These are phyloP conservation scores for Barbus barbus DNA, from an alignment of 2,113 vertebrate genomes.

Conservation along the genomic window DNA sequence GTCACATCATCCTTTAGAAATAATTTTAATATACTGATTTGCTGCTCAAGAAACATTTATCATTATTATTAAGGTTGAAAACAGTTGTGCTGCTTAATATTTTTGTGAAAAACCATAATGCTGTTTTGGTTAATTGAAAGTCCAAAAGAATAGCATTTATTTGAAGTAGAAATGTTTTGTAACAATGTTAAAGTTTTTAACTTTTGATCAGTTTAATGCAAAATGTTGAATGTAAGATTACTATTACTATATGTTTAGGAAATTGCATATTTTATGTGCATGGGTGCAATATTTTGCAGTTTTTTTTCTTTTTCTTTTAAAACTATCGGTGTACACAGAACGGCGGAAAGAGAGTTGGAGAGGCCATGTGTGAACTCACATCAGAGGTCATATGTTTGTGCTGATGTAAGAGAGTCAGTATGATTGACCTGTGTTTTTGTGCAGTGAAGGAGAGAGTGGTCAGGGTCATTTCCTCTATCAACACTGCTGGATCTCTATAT, in stretches of 20 bases:
- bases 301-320: background rate
- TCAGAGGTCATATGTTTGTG: background rate
- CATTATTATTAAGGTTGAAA: background rate
- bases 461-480: constrained; percentile 68
- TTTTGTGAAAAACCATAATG: too few relatives aligned
- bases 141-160: background rate
- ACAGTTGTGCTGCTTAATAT: too few relatives aligned
- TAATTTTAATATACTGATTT: too few relatives aligned
- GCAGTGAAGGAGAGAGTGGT: constrained; percentile 53
- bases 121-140: background rate
- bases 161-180: background rate
- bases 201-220: background rate
- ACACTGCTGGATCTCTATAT: constrained; percentile 49
- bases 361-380: background rate
- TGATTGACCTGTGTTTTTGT: constrained; percentile 57
- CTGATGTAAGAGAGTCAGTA: constrained; percentile 55
- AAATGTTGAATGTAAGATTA: too few relatives aligned
- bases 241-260: too few relatives aligned
- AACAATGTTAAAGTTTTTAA: too few relatives aligned
- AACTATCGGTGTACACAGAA: background rate
- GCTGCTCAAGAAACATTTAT: too few relatives aligned
- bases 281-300: too few relatives aligned
- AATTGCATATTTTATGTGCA: too few relatives aligned
- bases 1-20: background rate
- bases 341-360: background rate